Percentiles rank a stretch among this genome's conserved stretches.
These are phyloP conservation scores for Erannis defoliaria DNA, from an alignment of 2,888 invertebrate genomes.

Conservation along the genomic window DNA sequence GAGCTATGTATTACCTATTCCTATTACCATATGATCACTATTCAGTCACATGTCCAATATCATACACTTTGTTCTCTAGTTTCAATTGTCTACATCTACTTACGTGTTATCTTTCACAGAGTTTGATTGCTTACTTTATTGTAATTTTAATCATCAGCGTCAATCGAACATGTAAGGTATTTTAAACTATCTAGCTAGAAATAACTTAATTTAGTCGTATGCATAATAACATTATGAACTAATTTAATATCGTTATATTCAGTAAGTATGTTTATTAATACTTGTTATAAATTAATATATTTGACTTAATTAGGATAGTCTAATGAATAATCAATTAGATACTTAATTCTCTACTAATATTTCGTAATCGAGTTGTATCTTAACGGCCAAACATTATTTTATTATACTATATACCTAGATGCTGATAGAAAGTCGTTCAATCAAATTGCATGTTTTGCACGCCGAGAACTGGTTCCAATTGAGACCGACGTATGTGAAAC, in stretches of 20 bases:
- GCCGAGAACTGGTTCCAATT: constrained; percentile 53
- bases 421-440: constrained; percentile 72
- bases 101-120: constrained; percentile 30
- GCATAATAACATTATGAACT: constrained; percentile 15
- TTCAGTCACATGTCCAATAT: constrained; percentile 68
- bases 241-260: constrained; percentile 5
- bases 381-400: constrained; percentile 37
- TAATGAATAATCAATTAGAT: constrained; percentile 27
- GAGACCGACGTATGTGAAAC: constrained; percentile 57
- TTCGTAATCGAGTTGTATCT: constrained; percentile 36
- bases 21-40: constrained; percentile 74
- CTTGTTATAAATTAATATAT: constrained; percentile 27
- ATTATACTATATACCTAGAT: constrained; percentile 14
- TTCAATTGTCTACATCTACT: constrained; percentile 64
- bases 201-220: not conserved
- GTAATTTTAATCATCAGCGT: not conserved
- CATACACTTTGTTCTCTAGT: constrained; percentile 65
- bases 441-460: constrained; percentile 66
- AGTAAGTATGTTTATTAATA: constrained; percentile 23
- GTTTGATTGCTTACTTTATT: not conserved
- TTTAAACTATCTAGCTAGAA: not conserved
- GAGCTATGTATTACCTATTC: too few relatives aligned
- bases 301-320: constrained; percentile 29
- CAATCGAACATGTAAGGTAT: not conserved
- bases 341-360: constrained; percentile 25